Evolutionary conservation across 23 tunicate species (phyloP).

Genomic region (Clavelina lepadiformis): DNA sequence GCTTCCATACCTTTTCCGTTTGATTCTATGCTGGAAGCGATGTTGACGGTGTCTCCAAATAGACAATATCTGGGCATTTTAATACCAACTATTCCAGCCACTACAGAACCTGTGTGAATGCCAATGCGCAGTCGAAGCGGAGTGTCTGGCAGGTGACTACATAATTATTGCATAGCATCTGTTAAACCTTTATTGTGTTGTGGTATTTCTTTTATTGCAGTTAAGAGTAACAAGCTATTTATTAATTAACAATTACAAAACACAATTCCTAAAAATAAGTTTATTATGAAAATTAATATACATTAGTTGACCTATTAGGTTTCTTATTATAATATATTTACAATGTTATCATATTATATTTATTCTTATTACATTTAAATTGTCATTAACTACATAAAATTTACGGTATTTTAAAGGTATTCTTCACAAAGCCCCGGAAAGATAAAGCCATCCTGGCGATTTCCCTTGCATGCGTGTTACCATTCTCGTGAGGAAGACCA

Average conservation of each 20-base stretch:
- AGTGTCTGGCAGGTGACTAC: conserved; percentile 70
- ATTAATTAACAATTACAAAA: too few relatives aligned
- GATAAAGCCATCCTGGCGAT: conserved; percentile 56
- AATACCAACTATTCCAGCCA: conserved; percentile 92
- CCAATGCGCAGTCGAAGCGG: conserved; percentile 65
- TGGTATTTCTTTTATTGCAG: too few relatives aligned
- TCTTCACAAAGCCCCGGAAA: conserved; percentile 23
- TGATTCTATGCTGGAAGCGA: conserved; percentile 92
- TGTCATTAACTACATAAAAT: too few relatives aligned
- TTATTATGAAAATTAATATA: too few relatives aligned
- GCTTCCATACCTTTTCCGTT: conserved; percentile 95
- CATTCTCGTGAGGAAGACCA: conserved; percentile 60
- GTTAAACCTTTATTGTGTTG: too few relatives aligned
- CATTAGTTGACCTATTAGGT: too few relatives aligned
- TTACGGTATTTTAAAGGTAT: conserved; percentile 48
- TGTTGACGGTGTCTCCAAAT: conserved; percentile 99
- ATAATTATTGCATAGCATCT: too few relatives aligned
- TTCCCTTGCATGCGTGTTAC: conserved; percentile 51
- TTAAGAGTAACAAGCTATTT: too few relatives aligned
- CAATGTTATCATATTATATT: too few relatives aligned
- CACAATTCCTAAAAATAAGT: too few relatives aligned
- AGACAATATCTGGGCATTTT: conserved; percentile 99
- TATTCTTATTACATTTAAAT: too few relatives aligned
- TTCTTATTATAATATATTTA: too few relatives aligned
- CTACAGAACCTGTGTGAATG: conserved; percentile 95